phyloP scores from a whole-genome alignment of 2,797 vertebrate genomes.

The Sternarchorhynchus goeldii region DNA sequence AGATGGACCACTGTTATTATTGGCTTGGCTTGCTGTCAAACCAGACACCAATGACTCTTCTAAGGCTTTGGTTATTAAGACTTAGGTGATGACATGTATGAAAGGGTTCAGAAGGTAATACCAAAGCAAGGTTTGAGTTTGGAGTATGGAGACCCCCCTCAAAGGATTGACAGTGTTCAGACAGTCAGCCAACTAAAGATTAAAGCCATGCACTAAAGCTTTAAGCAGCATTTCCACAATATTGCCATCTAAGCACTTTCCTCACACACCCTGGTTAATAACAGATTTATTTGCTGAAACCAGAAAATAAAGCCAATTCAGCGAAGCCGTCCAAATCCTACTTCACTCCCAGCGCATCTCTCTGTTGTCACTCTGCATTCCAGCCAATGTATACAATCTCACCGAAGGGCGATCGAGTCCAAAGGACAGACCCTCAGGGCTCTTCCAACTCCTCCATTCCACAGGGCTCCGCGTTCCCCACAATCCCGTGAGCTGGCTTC shows the following conservation, averaged over 20 bases:
- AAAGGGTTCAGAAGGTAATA: constrained; percentile 2
- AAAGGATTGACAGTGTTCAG: neutral
- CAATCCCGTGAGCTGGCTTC: constrained; percentile 31
- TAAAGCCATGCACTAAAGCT: neutral
- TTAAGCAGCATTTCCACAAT: neutral
- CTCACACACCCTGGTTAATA: neutral
- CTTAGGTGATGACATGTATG: constrained; percentile 13
- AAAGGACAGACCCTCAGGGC: constrained; percentile 52
- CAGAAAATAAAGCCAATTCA: neutral
- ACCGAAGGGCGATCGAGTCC: constrained; percentile 38
- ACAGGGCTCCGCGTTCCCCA: constrained; percentile 43
- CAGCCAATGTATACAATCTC: neutral
- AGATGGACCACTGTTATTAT: constrained; percentile 56
- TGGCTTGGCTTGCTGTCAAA: constrained; percentile 45
- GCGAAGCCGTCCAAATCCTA: constrained; percentile 30
- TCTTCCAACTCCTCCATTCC: neutral
- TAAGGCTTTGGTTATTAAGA: constrained; percentile 47
- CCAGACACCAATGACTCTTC: constrained; percentile 36
- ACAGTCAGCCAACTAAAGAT: neutral
- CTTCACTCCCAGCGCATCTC: constrained; percentile 12
- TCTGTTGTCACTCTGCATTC: constrained; percentile 12
- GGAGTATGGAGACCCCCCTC: neutral
- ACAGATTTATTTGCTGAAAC: neutral
- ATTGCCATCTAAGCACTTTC: constrained; percentile 3
- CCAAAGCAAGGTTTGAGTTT: neutral